Base-by-base conservation (phyloP, 2,888 invertebrate genomes). In the Clitarchus hookeri region DNA sequence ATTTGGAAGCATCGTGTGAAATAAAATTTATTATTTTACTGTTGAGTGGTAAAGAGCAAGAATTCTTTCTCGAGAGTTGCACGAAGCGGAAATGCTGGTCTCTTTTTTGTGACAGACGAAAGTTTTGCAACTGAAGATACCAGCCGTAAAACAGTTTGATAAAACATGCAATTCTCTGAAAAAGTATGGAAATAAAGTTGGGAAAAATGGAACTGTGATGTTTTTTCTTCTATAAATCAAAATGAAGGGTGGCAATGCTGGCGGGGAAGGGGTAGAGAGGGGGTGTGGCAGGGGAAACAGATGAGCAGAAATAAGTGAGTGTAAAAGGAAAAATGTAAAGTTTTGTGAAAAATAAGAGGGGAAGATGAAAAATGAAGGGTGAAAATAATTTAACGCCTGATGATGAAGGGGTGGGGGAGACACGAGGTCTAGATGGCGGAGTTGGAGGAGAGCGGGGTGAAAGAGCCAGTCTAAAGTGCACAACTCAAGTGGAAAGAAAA, bases 151-250 rank as follows among this genome's bases (percentile, higher is more conserved):
- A 65, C 23, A 23, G 65, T 65, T 65, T 65, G 65, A 65, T 65
- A 65, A 65, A 65, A 65, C 48, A 65, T 19, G 65, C 65, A 65
- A 65, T 19, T 65, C 65, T 65, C 65, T n/a, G 23, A 65, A 65
- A 65, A 65, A 65, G 65, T 65, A 65, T 65, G 65, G n/a, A 65
- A 48, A 65, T n/a, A 65, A 65, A 65, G 65, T 65, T 65, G 65
- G n/a, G 19, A 65, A 65, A 65, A 65, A 65, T 65, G n/a, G 65
- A 65, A 65, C 65, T 65, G 65, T n/a, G 65, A 65, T 65, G 65
- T 65, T 65, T 65, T 65, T 65, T 65, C 65, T 65, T 65, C 65
- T 65, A 65, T 65, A 65, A 65, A 65, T 65, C 65, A 65, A 65
- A 65, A 65, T 65, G 65, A 65, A 65, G 65, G 65, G 65, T 65